These are phyloP conservation scores for Notarius lentiginosus DNA, from an alignment of 2,113 vertebrate species.

Conservation along the genomic window DNA sequence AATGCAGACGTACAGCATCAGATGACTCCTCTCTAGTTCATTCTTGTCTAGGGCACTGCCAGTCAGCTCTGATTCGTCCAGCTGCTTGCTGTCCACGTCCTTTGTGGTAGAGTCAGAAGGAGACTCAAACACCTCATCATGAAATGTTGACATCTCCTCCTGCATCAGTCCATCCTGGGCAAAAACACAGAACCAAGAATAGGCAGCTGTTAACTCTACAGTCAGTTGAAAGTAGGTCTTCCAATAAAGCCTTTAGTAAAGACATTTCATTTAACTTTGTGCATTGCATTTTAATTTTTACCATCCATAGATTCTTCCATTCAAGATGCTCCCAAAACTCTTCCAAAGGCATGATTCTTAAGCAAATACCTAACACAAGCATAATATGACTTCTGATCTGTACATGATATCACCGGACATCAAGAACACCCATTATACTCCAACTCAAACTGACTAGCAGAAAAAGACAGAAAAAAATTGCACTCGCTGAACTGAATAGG, in stretches of 20 bases:
- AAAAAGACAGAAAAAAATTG: neutral
- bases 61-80: slow-evolving; percentile 83
- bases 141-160: slow-evolving; percentile 89
- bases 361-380: neutral
- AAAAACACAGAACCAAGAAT: neutral
- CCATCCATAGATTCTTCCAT: neutral
- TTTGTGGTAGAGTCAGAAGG: slow-evolving; percentile 86
- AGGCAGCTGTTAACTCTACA: neutral
- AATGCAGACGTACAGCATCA: slow-evolving; percentile 85
- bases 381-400: neutral
- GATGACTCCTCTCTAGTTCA: slow-evolving; percentile 91
- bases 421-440: neutral
- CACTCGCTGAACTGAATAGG: neutral
- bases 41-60: slow-evolving; percentile 91
- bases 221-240: neutral
- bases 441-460: neutral
- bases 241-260: neutral
- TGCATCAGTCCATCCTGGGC: slow-evolving; percentile 89
- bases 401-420: neutral
- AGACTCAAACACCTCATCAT: slow-evolving; percentile 93
- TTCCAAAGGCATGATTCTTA: neutral
- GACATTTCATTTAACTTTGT: neutral
- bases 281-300: neutral
- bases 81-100: slow-evolving; percentile 78
- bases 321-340: neutral